These are phyloP conservation scores for Lasioglossum malachurum DNA, from an alignment of 2,888 invertebrate species.

Conservation along the genomic window DNA sequence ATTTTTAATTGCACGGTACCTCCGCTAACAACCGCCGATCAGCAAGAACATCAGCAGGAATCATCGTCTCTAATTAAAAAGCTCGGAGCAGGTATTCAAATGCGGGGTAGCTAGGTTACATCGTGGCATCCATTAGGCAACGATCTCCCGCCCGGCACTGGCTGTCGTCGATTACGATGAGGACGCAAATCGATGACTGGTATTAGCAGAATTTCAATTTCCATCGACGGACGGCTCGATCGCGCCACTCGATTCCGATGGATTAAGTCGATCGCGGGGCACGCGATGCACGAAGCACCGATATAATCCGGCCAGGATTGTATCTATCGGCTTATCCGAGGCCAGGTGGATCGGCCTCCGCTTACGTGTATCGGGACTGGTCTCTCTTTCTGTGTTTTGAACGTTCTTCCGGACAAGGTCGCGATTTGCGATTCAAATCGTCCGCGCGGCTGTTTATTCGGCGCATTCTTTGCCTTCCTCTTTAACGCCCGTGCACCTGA, in stretches of 20 bases:
- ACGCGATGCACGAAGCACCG: not conserved
- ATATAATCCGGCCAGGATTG: constrained; percentile 38
- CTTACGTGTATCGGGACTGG: not conserved
- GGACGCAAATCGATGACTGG: not conserved
- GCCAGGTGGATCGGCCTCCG: constrained; percentile 18
- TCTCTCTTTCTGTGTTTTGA: not conserved
- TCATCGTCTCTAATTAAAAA: not conserved
- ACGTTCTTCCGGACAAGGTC: not conserved
- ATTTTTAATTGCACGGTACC: not conserved
- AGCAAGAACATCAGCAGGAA: not conserved
- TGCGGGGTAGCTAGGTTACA: not conserved
- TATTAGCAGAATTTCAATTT: constrained; percentile 40
- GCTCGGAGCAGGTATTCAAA: not conserved
- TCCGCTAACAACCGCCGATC: not conserved
- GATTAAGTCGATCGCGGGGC: constrained; percentile 27
- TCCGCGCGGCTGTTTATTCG: constrained; percentile 7
- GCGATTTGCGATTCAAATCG: constrained; percentile 24
- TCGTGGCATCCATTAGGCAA: not conserved
- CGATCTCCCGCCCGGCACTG: not conserved
- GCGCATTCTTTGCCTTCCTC: constrained; percentile 32
- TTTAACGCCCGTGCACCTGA: constrained; percentile 18
- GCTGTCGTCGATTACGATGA: not conserved
- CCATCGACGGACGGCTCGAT: not conserved
- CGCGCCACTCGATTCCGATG: constrained; percentile 25
- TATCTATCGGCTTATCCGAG: constrained; percentile 32